phyloP scores from a whole-genome alignment of 1,140 invertebrate genomes.

The Marisa cornuarietis region DNA sequence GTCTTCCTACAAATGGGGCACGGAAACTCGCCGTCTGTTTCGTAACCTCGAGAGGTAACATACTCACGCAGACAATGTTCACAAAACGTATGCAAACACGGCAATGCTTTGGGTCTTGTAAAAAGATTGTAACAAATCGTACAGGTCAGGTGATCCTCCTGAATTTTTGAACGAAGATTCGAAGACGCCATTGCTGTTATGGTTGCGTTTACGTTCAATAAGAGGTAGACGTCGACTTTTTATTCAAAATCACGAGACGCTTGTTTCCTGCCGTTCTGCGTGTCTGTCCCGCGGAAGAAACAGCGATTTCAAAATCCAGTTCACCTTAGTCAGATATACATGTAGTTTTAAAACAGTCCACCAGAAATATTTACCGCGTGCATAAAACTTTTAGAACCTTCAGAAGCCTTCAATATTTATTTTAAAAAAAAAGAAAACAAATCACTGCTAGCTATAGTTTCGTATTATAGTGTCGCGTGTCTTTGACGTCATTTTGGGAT shows the following conservation, averaged over 20 bases:
- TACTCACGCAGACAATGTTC: conserved; percentile 54
- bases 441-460: too few species aligned
- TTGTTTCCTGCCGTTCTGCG: conserved; percentile 19
- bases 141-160: conserved; percentile 58
- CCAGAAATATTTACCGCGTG: too few species aligned
- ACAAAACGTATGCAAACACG: conserved; percentile 62
- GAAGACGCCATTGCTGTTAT: conserved; percentile 28
- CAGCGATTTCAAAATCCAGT: too few species aligned
- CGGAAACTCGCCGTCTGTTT: conserved; percentile 45
- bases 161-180: conserved; percentile 41
- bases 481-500: too few species aligned
- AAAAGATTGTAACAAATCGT: conserved; percentile 54
- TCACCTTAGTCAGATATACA: too few species aligned
- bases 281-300: neutral
- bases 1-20: conserved; percentile 54
- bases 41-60: conserved; percentile 41
- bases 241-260: conserved; percentile 20
- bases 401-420: too few species aligned
- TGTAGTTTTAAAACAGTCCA: too few species aligned
- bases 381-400: too few species aligned
- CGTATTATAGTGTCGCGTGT: too few species aligned
- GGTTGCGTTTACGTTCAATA: neutral
- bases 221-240: neutral
- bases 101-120: conserved; percentile 55
- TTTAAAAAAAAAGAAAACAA: too few species aligned